Percentiles rank a stretch among this genome's conserved stretches.
These are phyloP conservation scores for Seira sanloemensis DNA, from an alignment of 2,888 invertebrate genomes.

Conservation along the genomic window DNA sequence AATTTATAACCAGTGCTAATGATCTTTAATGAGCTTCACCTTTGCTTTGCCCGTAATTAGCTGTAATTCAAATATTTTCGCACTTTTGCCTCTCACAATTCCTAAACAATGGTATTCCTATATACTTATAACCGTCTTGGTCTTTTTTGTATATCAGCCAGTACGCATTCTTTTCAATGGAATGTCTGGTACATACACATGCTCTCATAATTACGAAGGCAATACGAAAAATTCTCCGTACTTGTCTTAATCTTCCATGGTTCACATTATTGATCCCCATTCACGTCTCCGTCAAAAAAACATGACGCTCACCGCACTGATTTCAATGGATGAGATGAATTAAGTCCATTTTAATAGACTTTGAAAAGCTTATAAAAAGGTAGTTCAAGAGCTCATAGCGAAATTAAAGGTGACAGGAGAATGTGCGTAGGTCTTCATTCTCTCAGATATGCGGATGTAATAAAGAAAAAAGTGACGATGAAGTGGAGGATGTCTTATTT, in stretches of 20 bases:
- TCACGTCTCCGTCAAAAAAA: too few relatives aligned
- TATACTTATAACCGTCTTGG: too few relatives aligned
- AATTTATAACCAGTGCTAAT: constrained; percentile 54
- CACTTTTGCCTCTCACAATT: constrained; percentile 29
- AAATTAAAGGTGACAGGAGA: constrained; percentile 46
- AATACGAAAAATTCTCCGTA: too few relatives aligned
- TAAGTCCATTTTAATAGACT: too few relatives aligned
- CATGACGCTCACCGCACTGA: too few relatives aligned
- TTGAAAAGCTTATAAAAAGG: too few relatives aligned
- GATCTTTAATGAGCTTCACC: constrained; percentile 59
- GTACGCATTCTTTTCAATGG: not conserved
- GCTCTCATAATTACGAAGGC: too few relatives aligned
- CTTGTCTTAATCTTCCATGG: too few relatives aligned
- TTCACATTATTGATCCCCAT: too few relatives aligned
- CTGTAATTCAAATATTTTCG: constrained; percentile 56
- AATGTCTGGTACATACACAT: too few relatives aligned
- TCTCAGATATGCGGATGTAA: constrained; percentile 13
- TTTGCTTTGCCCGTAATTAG: constrained; percentile 42
- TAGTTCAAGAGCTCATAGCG: constrained; percentile 25
- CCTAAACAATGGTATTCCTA: not conserved
- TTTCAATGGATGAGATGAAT: too few relatives aligned
- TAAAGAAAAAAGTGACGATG: not conserved
- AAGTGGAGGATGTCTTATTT: not conserved
- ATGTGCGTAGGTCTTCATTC: constrained; percentile 23
- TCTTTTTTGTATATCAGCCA: not conserved